Evolutionary conservation across 2,888 invertebrate species (phyloP).

Genomic region (Synergus japonicus): DNA sequence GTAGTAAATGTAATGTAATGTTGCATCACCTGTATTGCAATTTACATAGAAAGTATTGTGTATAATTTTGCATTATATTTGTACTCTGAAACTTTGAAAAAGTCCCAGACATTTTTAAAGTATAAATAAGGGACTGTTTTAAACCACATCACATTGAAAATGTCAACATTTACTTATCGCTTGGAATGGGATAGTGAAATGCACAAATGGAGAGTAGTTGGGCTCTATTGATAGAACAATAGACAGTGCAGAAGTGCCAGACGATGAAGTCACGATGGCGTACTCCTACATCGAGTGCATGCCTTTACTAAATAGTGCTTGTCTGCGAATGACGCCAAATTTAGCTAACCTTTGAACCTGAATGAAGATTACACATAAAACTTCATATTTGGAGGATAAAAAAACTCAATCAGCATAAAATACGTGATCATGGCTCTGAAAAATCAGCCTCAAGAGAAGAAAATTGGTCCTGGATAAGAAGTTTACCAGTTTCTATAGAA

Average conservation of each 20-base stretch:
- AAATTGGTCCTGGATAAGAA: background rate
- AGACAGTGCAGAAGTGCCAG: constrained; percentile 62
- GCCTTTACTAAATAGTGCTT: constrained; percentile 59
- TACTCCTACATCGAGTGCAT: constrained; percentile 56
- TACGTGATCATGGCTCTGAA: background rate
- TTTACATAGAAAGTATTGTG: too few relatives aligned
- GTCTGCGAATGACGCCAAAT: constrained; percentile 45
- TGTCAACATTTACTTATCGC: background rate
- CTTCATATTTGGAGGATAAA: background rate
- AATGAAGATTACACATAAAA: constrained; percentile 49
- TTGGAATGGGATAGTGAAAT: background rate
- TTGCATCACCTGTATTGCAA: too few relatives aligned
- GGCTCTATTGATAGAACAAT: constrained; percentile 65
- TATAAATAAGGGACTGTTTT: background rate
- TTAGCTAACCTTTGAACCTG: constrained; percentile 50
- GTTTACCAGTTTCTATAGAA: constrained; percentile 13
- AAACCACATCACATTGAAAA: background rate
- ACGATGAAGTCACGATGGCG: constrained; percentile 68
- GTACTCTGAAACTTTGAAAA: too few relatives aligned
- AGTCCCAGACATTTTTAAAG: too few relatives aligned
- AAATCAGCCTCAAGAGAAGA: background rate
- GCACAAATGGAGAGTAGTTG: constrained; percentile 17
- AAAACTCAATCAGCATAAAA: background rate
- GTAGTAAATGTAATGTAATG: too few relatives aligned
- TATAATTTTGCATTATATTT: too few relatives aligned